phyloP scores from a whole-genome alignment of 2,888 invertebrate genomes.

The Patella caerulea region DNA sequence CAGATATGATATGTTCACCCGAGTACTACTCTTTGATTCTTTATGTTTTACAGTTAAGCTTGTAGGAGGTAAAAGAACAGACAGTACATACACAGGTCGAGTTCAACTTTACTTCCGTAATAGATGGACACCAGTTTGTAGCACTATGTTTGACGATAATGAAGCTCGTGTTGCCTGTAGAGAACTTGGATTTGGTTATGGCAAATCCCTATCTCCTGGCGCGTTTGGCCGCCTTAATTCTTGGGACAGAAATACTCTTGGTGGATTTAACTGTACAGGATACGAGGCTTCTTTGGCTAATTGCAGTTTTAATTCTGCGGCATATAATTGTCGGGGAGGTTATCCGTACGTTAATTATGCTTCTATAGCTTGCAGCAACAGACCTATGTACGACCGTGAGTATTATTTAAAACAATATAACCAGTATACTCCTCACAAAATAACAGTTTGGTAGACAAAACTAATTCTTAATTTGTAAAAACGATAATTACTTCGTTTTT shows the following conservation, averaged over 20 bases:
- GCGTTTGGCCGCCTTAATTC: constrained; percentile 48
- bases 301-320: constrained; percentile 41
- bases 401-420: not conserved
- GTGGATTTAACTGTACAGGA: constrained; percentile 73
- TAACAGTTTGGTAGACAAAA: too few species aligned
- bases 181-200: constrained; percentile 49
- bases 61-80: constrained; percentile 44
- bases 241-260: constrained; percentile 39
- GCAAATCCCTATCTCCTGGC: constrained; percentile 45
- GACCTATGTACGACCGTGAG: constrained; percentile 40
- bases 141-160: constrained; percentile 41
- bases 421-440: too few species aligned
- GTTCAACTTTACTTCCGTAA: constrained; percentile 49
- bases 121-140: constrained; percentile 52
- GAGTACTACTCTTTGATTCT: not conserved
- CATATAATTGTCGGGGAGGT: constrained; percentile 31
- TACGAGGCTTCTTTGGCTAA: constrained; percentile 43
- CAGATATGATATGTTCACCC: not conserved
- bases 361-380: constrained; percentile 50
- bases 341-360: constrained; percentile 46
- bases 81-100: constrained; percentile 48
- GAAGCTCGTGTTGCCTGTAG: constrained; percentile 47
- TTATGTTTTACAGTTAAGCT: constrained; percentile 44
- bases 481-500: too few species aligned
- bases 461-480: too few species aligned